Conservation (phyloP, 1,140 invertebrate species). For the Hermetia illucens region DNA sequence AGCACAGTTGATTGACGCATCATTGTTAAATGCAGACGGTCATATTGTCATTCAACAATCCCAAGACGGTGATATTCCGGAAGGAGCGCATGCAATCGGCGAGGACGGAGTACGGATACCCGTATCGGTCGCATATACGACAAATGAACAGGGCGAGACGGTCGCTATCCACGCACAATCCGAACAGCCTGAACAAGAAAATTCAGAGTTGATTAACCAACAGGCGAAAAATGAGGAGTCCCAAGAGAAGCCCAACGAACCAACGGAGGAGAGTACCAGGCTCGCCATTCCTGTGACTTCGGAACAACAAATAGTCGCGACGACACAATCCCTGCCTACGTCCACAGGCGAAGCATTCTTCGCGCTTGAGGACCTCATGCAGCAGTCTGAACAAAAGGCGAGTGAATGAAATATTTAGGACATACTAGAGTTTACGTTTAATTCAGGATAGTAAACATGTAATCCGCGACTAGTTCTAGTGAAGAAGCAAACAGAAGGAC, state of each 20-base stretch:
- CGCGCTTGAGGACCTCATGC: slow-evolving; percentile 21
- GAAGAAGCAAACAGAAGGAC: no score
- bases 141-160: slow-evolving; percentile 22
- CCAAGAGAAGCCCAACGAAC: slow-evolving; percentile 14
- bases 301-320: neutral
- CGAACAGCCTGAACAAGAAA: slow-evolving; percentile 1
- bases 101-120: slow-evolving; percentile 29
- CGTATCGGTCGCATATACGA: slow-evolving; percentile 27
- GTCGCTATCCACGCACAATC: neutral
- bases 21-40: slow-evolving; percentile 25
- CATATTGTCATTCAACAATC: slow-evolving; percentile 28
- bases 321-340: neutral
- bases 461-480: no score
- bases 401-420: neutral
- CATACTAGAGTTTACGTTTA: no score
- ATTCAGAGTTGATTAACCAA: no score
- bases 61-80: slow-evolving; percentile 21
- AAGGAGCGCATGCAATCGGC: slow-evolving; percentile 26
- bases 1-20: slow-evolving; percentile 28
- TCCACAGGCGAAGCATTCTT: slow-evolving; percentile 19
- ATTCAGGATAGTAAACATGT: no score
- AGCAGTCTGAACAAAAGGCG: slow-evolving; percentile 11
- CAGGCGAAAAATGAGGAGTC: slow-evolving; percentile 8
- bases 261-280: slow-evolving; percentile 7
- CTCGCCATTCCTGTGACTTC: no score